Evolutionary conservation across 1,140 invertebrate genomes (phyloP).

Genomic region (Lerema accius): DNA sequence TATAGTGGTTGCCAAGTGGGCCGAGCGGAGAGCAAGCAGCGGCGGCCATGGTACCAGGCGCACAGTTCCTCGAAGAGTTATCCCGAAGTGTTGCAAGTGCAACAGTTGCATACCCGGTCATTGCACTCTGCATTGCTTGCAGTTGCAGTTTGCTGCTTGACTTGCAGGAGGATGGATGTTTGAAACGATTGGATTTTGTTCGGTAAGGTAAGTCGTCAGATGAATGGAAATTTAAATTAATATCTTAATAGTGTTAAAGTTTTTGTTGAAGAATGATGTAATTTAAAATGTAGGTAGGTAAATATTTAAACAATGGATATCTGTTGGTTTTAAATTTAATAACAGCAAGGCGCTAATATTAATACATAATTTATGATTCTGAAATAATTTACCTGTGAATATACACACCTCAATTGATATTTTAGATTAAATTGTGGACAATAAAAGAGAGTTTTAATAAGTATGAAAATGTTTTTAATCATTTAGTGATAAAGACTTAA

Average conservation of each 20-base stretch:
- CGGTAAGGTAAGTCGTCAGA: not conserved
- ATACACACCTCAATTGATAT: not conserved
- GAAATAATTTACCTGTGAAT: too few relatives aligned
- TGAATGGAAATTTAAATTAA: not conserved
- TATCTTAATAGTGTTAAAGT: too few relatives aligned
- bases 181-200: not conserved
- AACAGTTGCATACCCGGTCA: constrained; percentile 25
- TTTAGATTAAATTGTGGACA: not conserved
- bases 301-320: too few relatives aligned
- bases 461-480: not conserved
- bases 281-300: too few relatives aligned
- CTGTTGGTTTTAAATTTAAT: too few relatives aligned
- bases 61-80: constrained; percentile 49
- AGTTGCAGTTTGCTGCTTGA: constrained; percentile 29
- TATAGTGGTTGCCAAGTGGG: constrained; percentile 73
- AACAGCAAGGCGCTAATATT: too few relatives aligned
- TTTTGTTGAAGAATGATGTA: too few relatives aligned
- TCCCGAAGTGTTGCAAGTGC: constrained; percentile 10
- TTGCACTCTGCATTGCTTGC: constrained; percentile 27
- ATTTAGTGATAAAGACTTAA: not conserved
- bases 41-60: constrained; percentile 70
- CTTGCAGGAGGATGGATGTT: constrained; percentile 5
- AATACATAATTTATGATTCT: too few relatives aligned
- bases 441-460: not conserved
- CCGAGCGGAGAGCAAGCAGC: constrained; percentile 51